Base-by-base conservation (phyloP, 2,113 vertebrate species). In the Oxyruncus cristatus region DNA sequence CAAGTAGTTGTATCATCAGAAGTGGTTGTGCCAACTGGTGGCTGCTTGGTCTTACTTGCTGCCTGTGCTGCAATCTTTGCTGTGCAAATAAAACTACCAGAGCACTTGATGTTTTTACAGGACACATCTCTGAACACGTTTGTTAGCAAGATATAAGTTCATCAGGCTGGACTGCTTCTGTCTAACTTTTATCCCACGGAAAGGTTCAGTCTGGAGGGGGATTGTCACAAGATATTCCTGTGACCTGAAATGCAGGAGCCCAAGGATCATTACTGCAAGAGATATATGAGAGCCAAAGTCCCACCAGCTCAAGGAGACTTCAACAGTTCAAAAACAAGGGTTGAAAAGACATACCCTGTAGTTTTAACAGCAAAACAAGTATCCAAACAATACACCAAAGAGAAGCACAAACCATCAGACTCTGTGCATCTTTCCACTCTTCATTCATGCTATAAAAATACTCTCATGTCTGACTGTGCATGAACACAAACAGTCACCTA, bases 381-480 rank as follows among this genome's bases (percentile, higher is more conserved):
- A 71, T 28, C 23, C 27, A 76, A 41, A 83, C 20, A 58, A n/a
- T 4, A 44, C 13, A 65, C 12, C 28, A 56, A 52, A 67, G 35
- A 46, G 50, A 86, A 94, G 5, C n/a, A 70, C 30, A 73, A 80
- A 16, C 11, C 5, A 21, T 46, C 18, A 9, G 22, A 56, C 6
- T 50, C 44, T 13, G 1, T 11, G 7, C 47, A 24, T 42, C 19
- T 70, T 73, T 74, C 19, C 10, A n/a, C 19, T 21, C 32, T 77
- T 58, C 37, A 14, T 33, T 77, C 32, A 21, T 14, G 41, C n/a
- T 53, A 46, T 33, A 91, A 28, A 73, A 22, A 8, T 5, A 4
- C n/a, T 76, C 10, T 21, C 0, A 0, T 12, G 2, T 41, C 55
- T 70, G 41, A 52, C 18, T 20, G 14, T 8, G 5, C 11, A 3